Percentiles rank a stretch among this genome's conserved stretches.
Conservation (phyloP, 1,140 invertebrate genomes). For the honey bee (Apis mellifera) region DNA sequence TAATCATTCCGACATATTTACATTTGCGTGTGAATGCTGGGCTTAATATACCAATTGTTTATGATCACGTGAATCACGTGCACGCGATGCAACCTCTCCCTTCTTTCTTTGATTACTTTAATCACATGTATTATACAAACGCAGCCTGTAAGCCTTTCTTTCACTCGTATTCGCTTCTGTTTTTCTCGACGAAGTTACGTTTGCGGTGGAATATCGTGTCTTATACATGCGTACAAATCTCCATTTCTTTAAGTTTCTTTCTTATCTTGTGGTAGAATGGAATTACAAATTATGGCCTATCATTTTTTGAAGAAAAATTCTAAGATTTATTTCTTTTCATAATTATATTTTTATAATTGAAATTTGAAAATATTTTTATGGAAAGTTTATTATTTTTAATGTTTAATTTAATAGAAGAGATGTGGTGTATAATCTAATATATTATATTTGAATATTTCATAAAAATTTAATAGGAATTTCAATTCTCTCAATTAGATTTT, state of each 20-base stretch:
- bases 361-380: too few relatives aligned
- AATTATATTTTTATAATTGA: too few relatives aligned
- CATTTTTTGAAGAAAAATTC: background rate
- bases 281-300: background rate
- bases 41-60: conserved; percentile 64
- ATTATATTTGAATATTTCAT: too few relatives aligned
- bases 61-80: conserved; percentile 49
- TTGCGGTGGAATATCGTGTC: background rate
- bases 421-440: too few relatives aligned
- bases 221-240: conserved; percentile 13
- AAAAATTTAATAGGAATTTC: too few relatives aligned
- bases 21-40: conserved; percentile 51
- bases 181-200: background rate
- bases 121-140: conserved; percentile 5
- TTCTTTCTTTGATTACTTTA: conserved; percentile 46
- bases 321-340: too few relatives aligned
- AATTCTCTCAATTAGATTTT: too few relatives aligned
- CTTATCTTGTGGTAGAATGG: too few relatives aligned
- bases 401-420: too few relatives aligned
- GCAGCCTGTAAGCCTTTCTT: background rate
- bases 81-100: conserved; percentile 42
- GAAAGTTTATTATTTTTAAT: too few relatives aligned
- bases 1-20: conserved; percentile 49
- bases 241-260: background rate
- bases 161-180: background rate